Evolutionary conservation across 2,797 vertebrate genomes (phyloP), one percentile per base, ranked within the genome.

Genomic region (Melanotaenia boesemani): DNA sequence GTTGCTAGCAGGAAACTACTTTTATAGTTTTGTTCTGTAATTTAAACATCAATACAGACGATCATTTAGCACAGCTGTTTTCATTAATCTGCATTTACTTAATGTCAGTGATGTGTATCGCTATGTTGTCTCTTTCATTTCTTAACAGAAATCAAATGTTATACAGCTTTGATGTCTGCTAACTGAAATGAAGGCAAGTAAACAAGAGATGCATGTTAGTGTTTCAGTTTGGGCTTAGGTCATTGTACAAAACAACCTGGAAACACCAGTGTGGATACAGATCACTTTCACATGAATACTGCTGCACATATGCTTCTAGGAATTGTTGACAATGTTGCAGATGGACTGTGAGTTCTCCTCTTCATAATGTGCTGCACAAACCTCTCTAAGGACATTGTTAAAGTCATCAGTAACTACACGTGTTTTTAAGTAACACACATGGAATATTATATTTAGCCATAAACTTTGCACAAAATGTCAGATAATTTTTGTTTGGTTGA

Each of bases 381-480:
- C n/a, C n/a, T 75, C 34, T 34, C 4, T 63, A 48, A 54, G 32
- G 24, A 61, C 65, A 16, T 22, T 16, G 0, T 75, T 57, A 56
- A 36, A 77, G 52, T 61, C 57, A 28, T 28, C 26, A 28, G 26
- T 28, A 28, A 28, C 26, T 5, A 32, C 30, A 32, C 30, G 6
- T 32, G 30, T 32, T 32, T 32, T 32, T 32, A 32, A 6, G 30
- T 32, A 32, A 6, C 30, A 32, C 30, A 32, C 5, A 32, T 32
- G 6, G 30, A 32, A 32, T 5, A 32, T 32, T 5, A 30, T 32
- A 32, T 5, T 32, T 32, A 32, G 30, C 30, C 30, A 32, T 32
- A 32, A 32, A 32, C 6, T 32, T 32, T 32, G 30, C 6, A 32
- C 30, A 32, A 32, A 32, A 32, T 32, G 6, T 32, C 30, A 32